Evolutionary conservation across 1,140 invertebrate genomes (phyloP), one percentile per base, ranked within the genome.

Genomic region (Neuroterus valhalla): DNA sequence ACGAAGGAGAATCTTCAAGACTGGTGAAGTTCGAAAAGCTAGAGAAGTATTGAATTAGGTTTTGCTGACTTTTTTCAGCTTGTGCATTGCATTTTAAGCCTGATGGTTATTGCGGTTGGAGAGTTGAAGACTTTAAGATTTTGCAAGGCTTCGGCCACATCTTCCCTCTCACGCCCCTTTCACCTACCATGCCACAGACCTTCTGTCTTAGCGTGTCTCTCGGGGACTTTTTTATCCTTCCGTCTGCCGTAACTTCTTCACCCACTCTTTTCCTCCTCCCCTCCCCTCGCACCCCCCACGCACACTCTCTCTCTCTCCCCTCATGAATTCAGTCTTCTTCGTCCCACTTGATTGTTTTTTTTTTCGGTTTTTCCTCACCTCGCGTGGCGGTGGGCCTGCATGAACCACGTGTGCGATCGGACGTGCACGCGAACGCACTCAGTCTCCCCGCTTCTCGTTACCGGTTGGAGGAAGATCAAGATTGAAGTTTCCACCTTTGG

Each of bases 271-370:
- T n/a, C n/a, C n/a, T n/a, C n/a, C 67, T 38, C 44, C 26, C 21
- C 6, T 46, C 66, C 43, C 45, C 31, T 50, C 42, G 44, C 31
- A 31, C 68, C 26, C 23, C 17, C 10, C 42, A 12, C 15, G 10
- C 66, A 15, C 31, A 46, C 21, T 44, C 26, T 19, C 8, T 48
- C 66, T 42, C 52, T 68, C 48, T 75, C 68, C 38, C 67, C 70
- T 46, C 46, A 72, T 67, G 46, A 66, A 50, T 50, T 42, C 45
- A 73, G 62, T 70, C 66, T 44, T 70, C 80, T 72, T 48, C 69
- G 44, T 52, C 48, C 70, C 55, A 62, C 21, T 23, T 26, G 55
- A 17, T 72, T 45, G 12, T 46, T 71, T 71, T 66, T 31, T 68
- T n/a, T 31, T 66, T 70, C n/a, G n/a, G 26, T 70, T 52, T n/a